Base-by-base conservation (phyloP, 2,113 vertebrate species). In the Halcyon malimbica region DNA sequence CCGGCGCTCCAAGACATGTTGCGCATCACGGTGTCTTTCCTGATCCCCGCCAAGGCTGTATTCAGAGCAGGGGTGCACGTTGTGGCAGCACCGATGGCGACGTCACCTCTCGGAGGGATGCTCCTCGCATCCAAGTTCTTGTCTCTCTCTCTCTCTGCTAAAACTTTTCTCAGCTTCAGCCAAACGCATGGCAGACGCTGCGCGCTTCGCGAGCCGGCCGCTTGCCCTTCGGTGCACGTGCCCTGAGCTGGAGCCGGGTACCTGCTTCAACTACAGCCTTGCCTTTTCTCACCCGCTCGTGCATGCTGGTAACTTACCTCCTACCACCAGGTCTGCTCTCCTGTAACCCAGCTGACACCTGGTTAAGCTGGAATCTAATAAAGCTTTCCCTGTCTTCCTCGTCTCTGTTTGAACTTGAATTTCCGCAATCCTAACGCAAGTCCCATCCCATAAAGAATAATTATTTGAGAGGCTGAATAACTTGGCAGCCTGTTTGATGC, bases 321-420 rank as follows among this genome's bases (percentile, higher is more conserved):
- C 71, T 54, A 26, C 80, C 89, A 42, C 68, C 73, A n/a, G 44
- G 73, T 51, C 85, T 81, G 87, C 82, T 71, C 9, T 82, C 50
- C 83, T 95, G 87, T 84, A 92, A 59, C 57, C 86, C 93, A 80
- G 74, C 91, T 77, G 75, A 51, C 91, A 74, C 69, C 9, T 80
- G 94, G 51, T 71, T 71, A 63, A 90, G 75, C 90, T 92, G 93
- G 91, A 92, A 87, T 92, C 90, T 25, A 89, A 95, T 95, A 97
- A 97, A 97, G 89, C 96, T 96, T 94, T 95, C 94, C 82, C 81
- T 75, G 78, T 57, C 88, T 83, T 95, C 86, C 92, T 94, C 2
- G 7, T 92, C 96, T 96, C 92, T 92, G 94, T 97, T 89, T 96
- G 79, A 95, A 94, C 96, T 96, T 94, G 93, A 89, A 80, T 96